Conservation (phyloP, 1,140 invertebrate genomes). For the Macrocentrus cingulum region DNA sequence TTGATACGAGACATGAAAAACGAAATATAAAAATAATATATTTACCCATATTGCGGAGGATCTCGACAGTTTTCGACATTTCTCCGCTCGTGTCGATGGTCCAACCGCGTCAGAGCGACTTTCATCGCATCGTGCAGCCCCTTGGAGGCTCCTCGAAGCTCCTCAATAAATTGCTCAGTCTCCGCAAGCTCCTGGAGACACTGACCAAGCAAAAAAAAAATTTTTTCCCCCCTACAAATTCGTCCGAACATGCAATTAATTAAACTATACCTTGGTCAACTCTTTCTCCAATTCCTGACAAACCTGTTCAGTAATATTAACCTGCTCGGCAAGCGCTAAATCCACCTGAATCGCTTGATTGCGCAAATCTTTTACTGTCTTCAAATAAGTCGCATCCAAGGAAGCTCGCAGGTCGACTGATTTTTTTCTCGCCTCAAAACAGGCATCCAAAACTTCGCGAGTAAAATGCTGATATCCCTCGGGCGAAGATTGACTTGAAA, state of each 20-base stretch:
- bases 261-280: constrained; percentile 60
- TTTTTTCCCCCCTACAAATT: no score
- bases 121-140: constrained; percentile 74
- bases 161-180: constrained; percentile 68
- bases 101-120: constrained; percentile 74
- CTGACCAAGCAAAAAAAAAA: constrained; percentile 44
- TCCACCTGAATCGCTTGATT: constrained; percentile 74
- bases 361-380: constrained; percentile 69
- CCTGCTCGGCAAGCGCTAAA: constrained; percentile 65
- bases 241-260: constrained; percentile 6
- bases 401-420: constrained; percentile 66
- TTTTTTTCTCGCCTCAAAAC: constrained; percentile 65
- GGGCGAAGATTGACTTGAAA: constrained; percentile 65
- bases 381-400: constrained; percentile 65
- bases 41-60: constrained; percentile 65
- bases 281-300: constrained; percentile 68
- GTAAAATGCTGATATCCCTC: constrained; percentile 74
- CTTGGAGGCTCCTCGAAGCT: constrained; percentile 63
- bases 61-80: constrained; percentile 76
- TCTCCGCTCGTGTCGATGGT: constrained; percentile 66
- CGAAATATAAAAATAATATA: no score
- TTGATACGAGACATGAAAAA: no score
- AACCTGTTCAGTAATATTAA: constrained; percentile 69
- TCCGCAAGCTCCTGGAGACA: constrained; percentile 68
- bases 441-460: constrained; percentile 65